Percentiles rank a stretch among this genome's conserved stretches.
Evolutionary conservation across 30 jellyfish, hydroid and myxozoan species (phyloP).

Genomic region (Phacellophora camtschatica): DNA sequence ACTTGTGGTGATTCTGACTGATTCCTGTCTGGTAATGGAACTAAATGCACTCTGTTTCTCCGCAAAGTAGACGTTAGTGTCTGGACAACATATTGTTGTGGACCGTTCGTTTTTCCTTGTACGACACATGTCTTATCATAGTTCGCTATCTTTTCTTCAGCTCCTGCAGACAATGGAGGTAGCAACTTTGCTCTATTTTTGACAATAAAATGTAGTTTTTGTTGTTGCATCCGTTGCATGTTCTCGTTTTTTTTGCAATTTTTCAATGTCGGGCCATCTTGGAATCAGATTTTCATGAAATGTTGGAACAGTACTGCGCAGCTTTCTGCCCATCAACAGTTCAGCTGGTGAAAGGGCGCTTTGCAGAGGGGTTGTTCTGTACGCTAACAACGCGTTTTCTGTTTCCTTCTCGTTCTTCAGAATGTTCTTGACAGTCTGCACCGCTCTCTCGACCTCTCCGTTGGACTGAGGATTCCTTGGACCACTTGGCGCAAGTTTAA

Average conservation of each 20-base stretch:
- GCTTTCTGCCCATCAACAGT: slow-evolving; percentile 33
- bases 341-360: slow-evolving; percentile 34
- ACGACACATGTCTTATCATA: neutral
- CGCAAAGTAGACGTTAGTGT: neutral
- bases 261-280: slow-evolving; percentile 21
- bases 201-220: neutral
- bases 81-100: neutral
- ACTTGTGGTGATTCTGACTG: neutral
- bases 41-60: slow-evolving; percentile 1
- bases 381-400: slow-evolving; percentile 54
- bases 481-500: slow-evolving; percentile 25
- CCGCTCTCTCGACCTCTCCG: slow-evolving; percentile 68
- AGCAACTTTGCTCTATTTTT: slow-evolving; percentile 3
- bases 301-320: slow-evolving; percentile 15
- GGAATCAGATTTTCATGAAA: neutral
- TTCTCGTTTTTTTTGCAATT: slow-evolving; percentile 6
- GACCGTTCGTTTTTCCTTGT: neutral
- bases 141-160: neutral
- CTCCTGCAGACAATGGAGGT: neutral
- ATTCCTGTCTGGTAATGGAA: neutral
- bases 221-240: neutral
- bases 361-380: slow-evolving; percentile 52
- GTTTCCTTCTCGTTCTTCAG: slow-evolving; percentile 40
- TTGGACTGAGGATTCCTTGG: slow-evolving; percentile 47
- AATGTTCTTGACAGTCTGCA: slow-evolving; percentile 30